A percentile compares a stretch with the other conserved stretches of the same genome.
Evolutionary conservation across 1,140 invertebrate genomes (phyloP).

Genomic region (Thaumatotibia leucotreta): DNA sequence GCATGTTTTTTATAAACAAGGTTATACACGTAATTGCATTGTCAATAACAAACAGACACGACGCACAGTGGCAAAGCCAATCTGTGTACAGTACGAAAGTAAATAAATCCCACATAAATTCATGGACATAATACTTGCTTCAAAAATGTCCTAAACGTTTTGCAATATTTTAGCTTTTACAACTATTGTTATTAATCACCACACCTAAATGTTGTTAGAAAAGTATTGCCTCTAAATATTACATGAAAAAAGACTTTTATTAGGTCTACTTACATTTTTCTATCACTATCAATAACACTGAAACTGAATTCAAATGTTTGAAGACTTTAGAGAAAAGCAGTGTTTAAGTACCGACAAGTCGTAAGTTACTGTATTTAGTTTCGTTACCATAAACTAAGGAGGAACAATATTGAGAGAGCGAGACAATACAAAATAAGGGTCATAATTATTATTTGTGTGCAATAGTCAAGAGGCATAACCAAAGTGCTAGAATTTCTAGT

Average conservation of each 20-base stretch:
- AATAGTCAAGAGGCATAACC: slow-evolving; percentile 57
- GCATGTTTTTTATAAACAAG: slow-evolving; percentile 21
- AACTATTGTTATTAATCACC: slow-evolving; percentile 63
- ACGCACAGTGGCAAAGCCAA: slow-evolving; percentile 49
- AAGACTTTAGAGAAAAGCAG: slow-evolving; percentile 37
- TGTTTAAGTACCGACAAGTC: slow-evolving; percentile 57
- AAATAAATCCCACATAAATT: slow-evolving; percentile 52
- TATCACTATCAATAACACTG: slow-evolving; percentile 62
- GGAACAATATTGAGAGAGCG: slow-evolving; percentile 57
- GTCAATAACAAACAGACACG: slow-evolving; percentile 59
- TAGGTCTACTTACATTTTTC: slow-evolving; percentile 60
- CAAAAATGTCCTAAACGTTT: slow-evolving; percentile 53
- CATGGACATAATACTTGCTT: slow-evolving; percentile 46
- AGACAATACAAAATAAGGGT: slow-evolving; percentile 44
- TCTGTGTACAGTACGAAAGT: slow-evolving; percentile 38
- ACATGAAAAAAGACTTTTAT: slow-evolving; percentile 59
- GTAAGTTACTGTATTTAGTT: slow-evolving; percentile 32
- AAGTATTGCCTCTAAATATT: slow-evolving; percentile 71
- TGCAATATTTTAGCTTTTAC: slow-evolving; percentile 46
- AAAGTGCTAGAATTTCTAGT: slow-evolving; percentile 65
- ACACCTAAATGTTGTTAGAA: slow-evolving; percentile 69
- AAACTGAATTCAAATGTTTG: slow-evolving; percentile 44
- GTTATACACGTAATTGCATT: slow-evolving; percentile 55
- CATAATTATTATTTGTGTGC: slow-evolving; percentile 50
- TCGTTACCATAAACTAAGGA: slow-evolving; percentile 39